A percentile compares a stretch with the other conserved stretches of the same genome.
Conservation (phyloP, 2,113 vertebrate species). For the Hippocampus guttulatus region DNA sequence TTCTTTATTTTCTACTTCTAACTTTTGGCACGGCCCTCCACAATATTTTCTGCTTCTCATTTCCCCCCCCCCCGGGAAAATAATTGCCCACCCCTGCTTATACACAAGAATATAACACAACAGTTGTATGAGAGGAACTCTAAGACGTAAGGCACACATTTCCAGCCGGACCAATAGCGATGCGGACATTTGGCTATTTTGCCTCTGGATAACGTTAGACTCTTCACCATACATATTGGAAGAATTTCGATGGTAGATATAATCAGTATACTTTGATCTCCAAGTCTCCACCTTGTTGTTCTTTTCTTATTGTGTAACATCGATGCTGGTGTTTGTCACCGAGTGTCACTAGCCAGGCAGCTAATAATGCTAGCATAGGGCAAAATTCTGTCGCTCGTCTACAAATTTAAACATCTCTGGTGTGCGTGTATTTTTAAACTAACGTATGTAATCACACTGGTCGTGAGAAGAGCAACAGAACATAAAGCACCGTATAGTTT, state of each 20-base stretch:
- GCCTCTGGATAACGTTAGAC: conserved; percentile 36
- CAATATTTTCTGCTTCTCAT: no score
- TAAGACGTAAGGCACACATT: not conserved
- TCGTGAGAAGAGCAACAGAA: not conserved
- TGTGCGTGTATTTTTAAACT: no score
- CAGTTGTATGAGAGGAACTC: not conserved
- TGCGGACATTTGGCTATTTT: not conserved
- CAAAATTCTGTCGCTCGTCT: not conserved
- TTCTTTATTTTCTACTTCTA: no score
- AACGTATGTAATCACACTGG: not conserved
- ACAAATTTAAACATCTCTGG: not conserved
- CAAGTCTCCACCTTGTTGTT: conserved; percentile 19
- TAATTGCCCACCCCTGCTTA: no score
- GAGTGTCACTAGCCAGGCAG: not conserved
- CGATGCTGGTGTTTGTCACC: not conserved
- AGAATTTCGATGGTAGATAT: not conserved
- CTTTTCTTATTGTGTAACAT: not conserved
- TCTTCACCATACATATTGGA: conserved; percentile 43
- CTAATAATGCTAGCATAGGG: not conserved
- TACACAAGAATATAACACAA: no score
- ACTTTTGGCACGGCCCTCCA: no score
- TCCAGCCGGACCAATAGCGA: conserved; percentile 14
- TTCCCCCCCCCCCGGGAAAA: no score
- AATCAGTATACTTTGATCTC: not conserved
- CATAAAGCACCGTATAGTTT: not conserved